A percentile compares a stretch with the other conserved stretches of the same genome.
Evolutionary conservation across 2,113 vertebrate genomes (phyloP).

Genomic region (Ceyx cyanopectus): DNA sequence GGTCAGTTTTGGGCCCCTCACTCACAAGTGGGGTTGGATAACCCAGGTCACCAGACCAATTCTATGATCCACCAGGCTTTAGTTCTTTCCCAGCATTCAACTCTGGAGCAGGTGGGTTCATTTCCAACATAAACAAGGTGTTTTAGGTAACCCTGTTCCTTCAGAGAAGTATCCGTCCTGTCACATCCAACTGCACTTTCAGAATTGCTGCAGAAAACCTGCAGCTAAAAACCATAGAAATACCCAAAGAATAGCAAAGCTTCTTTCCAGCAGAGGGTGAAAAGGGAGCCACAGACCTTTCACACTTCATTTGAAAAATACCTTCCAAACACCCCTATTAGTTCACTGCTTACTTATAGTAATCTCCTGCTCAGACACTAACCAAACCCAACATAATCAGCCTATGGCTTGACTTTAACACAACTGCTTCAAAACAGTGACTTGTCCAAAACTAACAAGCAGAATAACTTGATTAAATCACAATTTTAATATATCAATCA

Average conservation of each 20-base stretch:
- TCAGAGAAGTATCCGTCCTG: too few relatives aligned
- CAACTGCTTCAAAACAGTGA: background rate
- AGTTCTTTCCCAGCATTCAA: background rate
- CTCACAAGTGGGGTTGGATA: background rate
- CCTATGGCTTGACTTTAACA: background rate
- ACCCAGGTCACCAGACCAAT: too few relatives aligned
- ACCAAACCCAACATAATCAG: background rate
- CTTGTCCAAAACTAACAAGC: background rate
- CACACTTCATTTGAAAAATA: accelerated
- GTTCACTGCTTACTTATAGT: accelerated
- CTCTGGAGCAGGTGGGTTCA: background rate
- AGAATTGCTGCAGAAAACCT: background rate
- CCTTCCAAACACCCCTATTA: background rate
- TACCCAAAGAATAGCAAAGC: background rate
- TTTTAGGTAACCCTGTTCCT: background rate
- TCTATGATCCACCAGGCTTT: background rate
- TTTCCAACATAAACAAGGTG: background rate
- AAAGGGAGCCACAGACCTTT: background rate
- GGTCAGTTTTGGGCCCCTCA: background rate
- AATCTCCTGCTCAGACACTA: background rate
- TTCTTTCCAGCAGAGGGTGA: too few relatives aligned
- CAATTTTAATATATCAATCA: background rate
- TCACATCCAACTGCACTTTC: background rate
- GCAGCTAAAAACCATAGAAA: accelerated
- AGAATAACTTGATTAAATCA: background rate